These are phyloP conservation scores for Drymonia ruficornis DNA, from an alignment of 2,888 invertebrate species.

Conservation along the genomic window DNA sequence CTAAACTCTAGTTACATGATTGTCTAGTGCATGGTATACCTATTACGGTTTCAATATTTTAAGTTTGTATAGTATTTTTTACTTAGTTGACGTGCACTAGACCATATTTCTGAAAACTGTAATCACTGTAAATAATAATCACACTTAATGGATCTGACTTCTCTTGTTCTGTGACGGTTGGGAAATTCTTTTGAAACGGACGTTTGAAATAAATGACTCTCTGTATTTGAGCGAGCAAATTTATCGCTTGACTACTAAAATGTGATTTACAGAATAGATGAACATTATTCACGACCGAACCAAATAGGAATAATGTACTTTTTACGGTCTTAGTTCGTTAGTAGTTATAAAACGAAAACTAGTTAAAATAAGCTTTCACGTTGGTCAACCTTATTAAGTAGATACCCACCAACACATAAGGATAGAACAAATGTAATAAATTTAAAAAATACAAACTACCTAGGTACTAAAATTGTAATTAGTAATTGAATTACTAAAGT, in stretches of 20 bases:
- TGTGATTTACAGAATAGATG: constrained; percentile 18
- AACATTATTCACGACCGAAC: constrained; percentile 8
- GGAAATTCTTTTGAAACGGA: not conserved
- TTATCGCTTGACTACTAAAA: constrained; percentile 8
- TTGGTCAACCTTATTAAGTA: constrained; percentile 32
- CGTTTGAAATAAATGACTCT: not conserved
- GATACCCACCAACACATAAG: too few species aligned
- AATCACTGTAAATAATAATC: too few species aligned
- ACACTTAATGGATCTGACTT: not conserved
- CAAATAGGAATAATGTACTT: constrained; percentile 20
- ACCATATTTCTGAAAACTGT: too few species aligned
- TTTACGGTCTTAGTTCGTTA: constrained; percentile 28
- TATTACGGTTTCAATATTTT: too few species aligned
- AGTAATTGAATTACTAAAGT: too few species aligned
- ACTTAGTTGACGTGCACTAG: too few species aligned
- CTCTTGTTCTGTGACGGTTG: not conserved
- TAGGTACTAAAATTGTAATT: too few species aligned
- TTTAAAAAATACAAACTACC: too few species aligned
- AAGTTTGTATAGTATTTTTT: too few species aligned
- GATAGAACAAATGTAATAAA: too few species aligned
- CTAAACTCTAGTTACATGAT: too few species aligned
- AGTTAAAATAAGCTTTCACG: constrained; percentile 15
- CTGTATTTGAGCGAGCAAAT: not conserved
- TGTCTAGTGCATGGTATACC: too few species aligned
- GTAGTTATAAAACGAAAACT: constrained; percentile 18